Evolutionary conservation across 2,113 vertebrate species (phyloP), one percentile per base, ranked within the genome.

Genomic region (Gymnorhina tibicen): DNA sequence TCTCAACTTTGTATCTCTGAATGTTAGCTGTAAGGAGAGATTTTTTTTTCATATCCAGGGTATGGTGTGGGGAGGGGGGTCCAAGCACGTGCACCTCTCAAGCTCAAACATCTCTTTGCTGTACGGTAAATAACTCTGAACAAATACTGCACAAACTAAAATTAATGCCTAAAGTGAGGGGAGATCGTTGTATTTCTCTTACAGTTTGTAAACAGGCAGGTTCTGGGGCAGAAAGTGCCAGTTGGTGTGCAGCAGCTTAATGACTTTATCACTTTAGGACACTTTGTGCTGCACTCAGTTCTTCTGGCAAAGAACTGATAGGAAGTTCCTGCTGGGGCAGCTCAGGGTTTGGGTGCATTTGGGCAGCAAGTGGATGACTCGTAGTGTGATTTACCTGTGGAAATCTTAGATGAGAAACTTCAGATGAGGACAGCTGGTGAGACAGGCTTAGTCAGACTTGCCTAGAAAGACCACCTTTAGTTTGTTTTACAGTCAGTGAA

Each of bases 11-110:
- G 7, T 69, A 10, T 32, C 12, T 85, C 18, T 74, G 16, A 52
- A 12, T 68, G 5, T 64, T 69, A 74, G n/a, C n/a, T 78, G 7
- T 24, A 58, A 60, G 9, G 19, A 81, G 32, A 69, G 6, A 11
- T 18, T 6, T 28, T 10, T 53, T n/a, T 37, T 41, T 42, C 8
- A 13, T 13, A 26, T 39, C 8, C 4, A 56, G 15, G 6, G 42
- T 21, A 19, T 9, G 2, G 28, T 26, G 6, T 21, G 27, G 13
- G 2, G 3, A 16, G 4, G 8, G 9, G 4, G 0, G 6, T 67
- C 26, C 44, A 78, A 16, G 19, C 23, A 26, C 39, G 5, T 50
- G 7, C 27, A 21, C 8, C 6, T 59, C 26, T 58, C 15, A 52
- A 13, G 7, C 6, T 81, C 22, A 64, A 32, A 28, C 1, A 7